Base-by-base conservation (phyloP, 2,888 invertebrate species). In the Melinopterus prodromus region DNA sequence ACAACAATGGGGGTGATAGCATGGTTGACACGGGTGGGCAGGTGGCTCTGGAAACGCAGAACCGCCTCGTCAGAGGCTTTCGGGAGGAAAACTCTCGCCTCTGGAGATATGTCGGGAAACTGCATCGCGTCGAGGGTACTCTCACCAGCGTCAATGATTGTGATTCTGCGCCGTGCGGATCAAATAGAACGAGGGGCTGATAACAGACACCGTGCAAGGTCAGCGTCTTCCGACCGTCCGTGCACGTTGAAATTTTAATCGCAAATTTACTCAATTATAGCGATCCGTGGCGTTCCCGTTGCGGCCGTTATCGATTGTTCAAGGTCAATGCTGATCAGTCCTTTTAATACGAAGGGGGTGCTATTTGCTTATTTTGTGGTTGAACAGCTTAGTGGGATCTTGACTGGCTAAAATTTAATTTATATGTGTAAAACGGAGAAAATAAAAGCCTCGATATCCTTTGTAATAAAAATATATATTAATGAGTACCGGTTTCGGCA, bases 141-240 rank as follows among this genome's bases (percentile, higher is more conserved):
- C 26, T 70, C n/a, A 9, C 15, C 37, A 79, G 26, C 38, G 70
- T 80, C 79, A 77, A 80, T 80, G 74, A 77, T 77, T 80, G 36
- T 71, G 79, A 80, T 80, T 77, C 79, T 80, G 79, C 79, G 79
- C 77, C 71, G 70, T 69, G 70, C 38, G 15, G 14, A 6, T 38
- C 70, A 7, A 77, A 77, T 26, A 77, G 37, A 76, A 76, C 38
- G 16, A 76, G 16, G 16, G 37, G 53, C 53, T 53, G 53, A 53
- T 53, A 53, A 53, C 53, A 12, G 53, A 53, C 53, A 53, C 53
- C 12, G 53, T 1, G 53, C 9, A 53, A 53, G 53, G 53, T 53
- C 53, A 53, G 53, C 53, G 53, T 53, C 53, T 53, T 53, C 53
- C 7, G 12, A 53, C 53, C 53, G 53, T 26, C 26, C 2, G 26